A percentile compares a stretch with the other conserved stretches of the same genome.
phyloP scores from a whole-genome alignment of 2,797 vertebrate genomes.

The Champsocephalus esox region DNA sequence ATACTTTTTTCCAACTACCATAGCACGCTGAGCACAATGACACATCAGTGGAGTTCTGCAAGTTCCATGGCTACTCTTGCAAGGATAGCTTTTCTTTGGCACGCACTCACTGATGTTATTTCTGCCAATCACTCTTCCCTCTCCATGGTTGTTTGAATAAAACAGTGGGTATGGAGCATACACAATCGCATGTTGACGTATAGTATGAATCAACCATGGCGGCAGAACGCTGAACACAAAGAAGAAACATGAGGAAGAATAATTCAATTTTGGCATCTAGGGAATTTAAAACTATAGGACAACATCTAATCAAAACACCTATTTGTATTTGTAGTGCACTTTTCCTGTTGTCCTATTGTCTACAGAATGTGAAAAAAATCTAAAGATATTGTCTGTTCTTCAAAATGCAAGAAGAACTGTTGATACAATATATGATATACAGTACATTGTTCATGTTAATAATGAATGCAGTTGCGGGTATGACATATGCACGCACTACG shows the following conservation, averaged over 20 bases:
- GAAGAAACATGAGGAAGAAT: constrained; percentile 25
- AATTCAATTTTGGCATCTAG: constrained; percentile 30
- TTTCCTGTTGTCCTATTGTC: constrained; percentile 29
- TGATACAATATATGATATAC: constrained; percentile 13
- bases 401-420: constrained; percentile 14
- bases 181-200: constrained; percentile 34
- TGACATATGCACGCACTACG: too few relatives aligned
- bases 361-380: neutral
- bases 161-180: neutral
- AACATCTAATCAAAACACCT: constrained; percentile 53
- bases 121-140: constrained; percentile 60
- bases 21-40: constrained; percentile 30
- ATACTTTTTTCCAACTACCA: constrained; percentile 35
- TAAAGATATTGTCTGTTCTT: constrained; percentile 17
- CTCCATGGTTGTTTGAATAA: constrained; percentile 28
- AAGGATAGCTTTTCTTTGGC: constrained; percentile 52
- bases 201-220: constrained; percentile 24
- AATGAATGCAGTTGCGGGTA: neutral
- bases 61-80: constrained; percentile 48
- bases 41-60: constrained; percentile 47
- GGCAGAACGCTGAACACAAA: constrained; percentile 13
- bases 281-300: constrained; percentile 48
- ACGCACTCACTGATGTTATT: constrained; percentile 45
- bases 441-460: neutral
- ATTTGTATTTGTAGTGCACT: constrained; percentile 39